Evolutionary conservation across 1,140 invertebrate species (phyloP), one percentile per base, ranked within the genome.

Genomic region (Drosophila orosa): DNA sequence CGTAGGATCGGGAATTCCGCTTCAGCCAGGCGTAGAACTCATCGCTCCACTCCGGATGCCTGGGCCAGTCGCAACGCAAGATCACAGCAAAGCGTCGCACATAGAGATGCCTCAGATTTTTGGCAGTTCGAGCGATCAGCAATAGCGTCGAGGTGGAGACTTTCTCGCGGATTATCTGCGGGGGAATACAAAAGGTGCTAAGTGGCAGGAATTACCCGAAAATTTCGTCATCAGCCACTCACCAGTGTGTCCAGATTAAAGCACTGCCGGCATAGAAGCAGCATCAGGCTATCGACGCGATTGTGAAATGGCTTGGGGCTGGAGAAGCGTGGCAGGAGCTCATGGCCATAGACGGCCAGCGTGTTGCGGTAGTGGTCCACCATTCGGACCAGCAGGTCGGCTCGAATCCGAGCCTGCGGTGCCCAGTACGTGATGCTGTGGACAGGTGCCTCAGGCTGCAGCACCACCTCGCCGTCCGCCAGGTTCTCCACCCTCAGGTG

Each of bases 131-230:
- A 0, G 95, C 95, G 29, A 97, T 93, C n/a, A 97, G 92, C 27
- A 98, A 90, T 13, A 97, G 93, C 2, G 96, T 97, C 0, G 95
- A 93, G 0, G 96, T 97, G 2, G 96, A 97, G 54, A 98, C 94
- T 84, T 95, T 93, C 82, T 97, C 96, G 5, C 95, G 93, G 17
- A 97, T 94, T 74, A 96, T 93, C 95, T 96, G 78, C 0, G 22
- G 17, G 3, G 3, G 35, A 22, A 5, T 24, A 2, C 0, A 0
- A 12, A n/a, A 19, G 45, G n/a, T 44, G 35, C 37, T 37, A 68
- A 56, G 9, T 63, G 24, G 1, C 1, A 3, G 31, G 3, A 31
- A 29, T n/a, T 39, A 59, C 52, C 31, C 19, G 0, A n/a, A 17
- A 19, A 22, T 39, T 39, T 10, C 15, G 33, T 35, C 17, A 47